These are phyloP conservation scores for Artemisiospiza belli DNA, from an alignment of 2,113 vertebrate genomes.

Conservation along the genomic window DNA sequence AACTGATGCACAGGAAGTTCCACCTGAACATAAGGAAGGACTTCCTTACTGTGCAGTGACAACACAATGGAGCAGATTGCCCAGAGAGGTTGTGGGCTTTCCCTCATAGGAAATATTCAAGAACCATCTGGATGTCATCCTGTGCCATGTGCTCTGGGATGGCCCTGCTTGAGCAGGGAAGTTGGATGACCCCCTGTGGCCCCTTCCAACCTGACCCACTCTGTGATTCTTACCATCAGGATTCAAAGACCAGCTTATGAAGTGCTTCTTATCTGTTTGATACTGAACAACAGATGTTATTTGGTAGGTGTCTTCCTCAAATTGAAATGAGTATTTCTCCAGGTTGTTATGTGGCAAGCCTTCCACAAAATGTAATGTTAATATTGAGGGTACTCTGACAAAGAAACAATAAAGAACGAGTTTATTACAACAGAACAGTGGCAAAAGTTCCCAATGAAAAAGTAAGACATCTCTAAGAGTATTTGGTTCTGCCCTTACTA, in stretches of 20 bases:
- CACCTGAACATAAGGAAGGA: background rate
- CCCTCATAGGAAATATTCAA: background rate
- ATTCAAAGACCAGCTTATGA: constrained; percentile 85
- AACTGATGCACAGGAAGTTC: background rate
- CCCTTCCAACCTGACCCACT: background rate
- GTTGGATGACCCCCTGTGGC: background rate
- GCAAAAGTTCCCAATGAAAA: background rate
- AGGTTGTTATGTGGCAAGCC: constrained; percentile 84
- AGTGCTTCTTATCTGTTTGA: constrained; percentile 77
- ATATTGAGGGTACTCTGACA: constrained; percentile 81
- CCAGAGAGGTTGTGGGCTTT: background rate
- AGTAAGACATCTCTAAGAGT: background rate
- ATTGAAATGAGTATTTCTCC: constrained; percentile 78
- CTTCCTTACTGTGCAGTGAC: background rate
- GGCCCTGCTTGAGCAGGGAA: background rate
- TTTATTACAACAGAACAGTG: background rate
- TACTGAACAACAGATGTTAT: constrained; percentile 86
- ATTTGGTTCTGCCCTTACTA: background rate
- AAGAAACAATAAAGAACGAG: background rate
- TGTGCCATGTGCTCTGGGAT: background rate
- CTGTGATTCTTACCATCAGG: constrained; percentile 80
- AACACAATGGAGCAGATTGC: rapidly evolving
- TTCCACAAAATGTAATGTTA: constrained; percentile 89
- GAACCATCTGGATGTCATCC: background rate
- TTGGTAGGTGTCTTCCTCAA: constrained; percentile 76